These are phyloP conservation scores for Parascotia fuliginaria DNA, from an alignment of 2,888 invertebrate genomes.

Conservation along the genomic window DNA sequence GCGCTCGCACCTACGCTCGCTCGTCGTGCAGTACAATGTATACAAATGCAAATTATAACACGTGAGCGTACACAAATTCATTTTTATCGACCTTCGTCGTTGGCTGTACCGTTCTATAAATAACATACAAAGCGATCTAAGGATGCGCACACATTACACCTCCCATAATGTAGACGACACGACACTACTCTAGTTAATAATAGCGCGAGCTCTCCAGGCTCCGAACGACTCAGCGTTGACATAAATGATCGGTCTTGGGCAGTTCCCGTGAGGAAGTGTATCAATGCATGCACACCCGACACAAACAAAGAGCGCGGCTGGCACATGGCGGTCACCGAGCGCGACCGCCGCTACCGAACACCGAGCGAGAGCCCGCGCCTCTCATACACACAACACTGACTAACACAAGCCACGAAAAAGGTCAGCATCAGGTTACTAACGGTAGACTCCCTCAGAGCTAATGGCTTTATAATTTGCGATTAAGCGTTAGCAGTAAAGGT, in stretches of 20 bases:
- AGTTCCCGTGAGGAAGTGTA: background rate
- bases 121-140: slow-evolving; percentile 56
- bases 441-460: slow-evolving; percentile 6
- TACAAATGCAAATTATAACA: slow-evolving; percentile 18
- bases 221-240: background rate
- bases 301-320: slow-evolving; percentile 4
- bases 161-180: slow-evolving; percentile 19
- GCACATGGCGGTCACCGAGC: background rate
- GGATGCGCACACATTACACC: slow-evolving; percentile 44
- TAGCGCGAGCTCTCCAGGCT: background rate
- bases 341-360: slow-evolving; percentile 5
- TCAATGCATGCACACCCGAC: slow-evolving; percentile 10
- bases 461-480: slow-evolving; percentile 15
- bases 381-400: slow-evolving; percentile 42
- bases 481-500: slow-evolving; percentile 20
- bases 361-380: slow-evolving; percentile 8
- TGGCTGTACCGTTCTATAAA: slow-evolving; percentile 44
- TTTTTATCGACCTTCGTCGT: slow-evolving; percentile 43
- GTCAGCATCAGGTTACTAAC: slow-evolving; percentile 41
- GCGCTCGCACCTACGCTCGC: background rate
- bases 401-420: slow-evolving; percentile 53
- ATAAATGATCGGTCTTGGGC: background rate
- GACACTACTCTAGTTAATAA: background rate
- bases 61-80: slow-evolving; percentile 25
- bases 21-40: slow-evolving; percentile 1